A percentile compares a stretch with the other conserved stretches of the same genome.
Evolutionary conservation across 2,113 vertebrate species (phyloP).

Genomic region (Dermatemys mawii): DNA sequence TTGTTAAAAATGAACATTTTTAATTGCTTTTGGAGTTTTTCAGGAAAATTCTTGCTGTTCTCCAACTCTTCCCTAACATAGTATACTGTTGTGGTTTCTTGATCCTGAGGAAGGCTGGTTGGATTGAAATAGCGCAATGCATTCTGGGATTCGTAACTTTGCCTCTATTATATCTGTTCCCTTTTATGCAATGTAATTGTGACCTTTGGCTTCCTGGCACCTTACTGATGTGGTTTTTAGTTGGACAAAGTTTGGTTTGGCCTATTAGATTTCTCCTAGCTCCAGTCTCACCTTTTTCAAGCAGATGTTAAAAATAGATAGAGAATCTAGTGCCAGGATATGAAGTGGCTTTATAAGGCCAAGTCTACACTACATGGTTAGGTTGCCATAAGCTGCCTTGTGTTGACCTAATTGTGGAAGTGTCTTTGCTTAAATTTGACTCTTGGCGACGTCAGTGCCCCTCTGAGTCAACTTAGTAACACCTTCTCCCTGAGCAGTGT

Average conservation of each 20-base stretch:
- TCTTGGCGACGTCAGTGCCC: too few species aligned
- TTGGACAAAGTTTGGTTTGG: not conserved
- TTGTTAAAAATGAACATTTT: not conserved
- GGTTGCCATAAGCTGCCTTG: too few species aligned
- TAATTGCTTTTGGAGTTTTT: not conserved
- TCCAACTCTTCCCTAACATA: not conserved
- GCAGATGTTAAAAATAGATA: not conserved
- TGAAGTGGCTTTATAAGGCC: not conserved
- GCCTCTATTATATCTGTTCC: too few species aligned
- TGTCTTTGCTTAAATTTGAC: too few species aligned
- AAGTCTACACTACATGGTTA: too few species aligned
- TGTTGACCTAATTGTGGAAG: too few species aligned
- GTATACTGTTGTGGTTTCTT: not conserved
- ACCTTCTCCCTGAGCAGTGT: too few species aligned
- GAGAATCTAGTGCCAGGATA: not conserved
- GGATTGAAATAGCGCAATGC: not conserved
- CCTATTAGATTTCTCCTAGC: not conserved
- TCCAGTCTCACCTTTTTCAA: not conserved
- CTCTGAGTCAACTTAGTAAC: too few species aligned
- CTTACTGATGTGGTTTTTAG: rapidly evolving
- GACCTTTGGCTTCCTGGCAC: not conserved
- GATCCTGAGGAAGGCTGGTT: not conserved
- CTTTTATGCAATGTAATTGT: too few species aligned
- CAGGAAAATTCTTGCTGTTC: not conserved
- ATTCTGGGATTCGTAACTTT: not conserved